A percentile compares a stretch with the other conserved stretches of the same genome.
These are phyloP conservation scores for Seriola rivoliana DNA, from an alignment of 2,113 vertebrate genomes.

Conservation along the genomic window DNA sequence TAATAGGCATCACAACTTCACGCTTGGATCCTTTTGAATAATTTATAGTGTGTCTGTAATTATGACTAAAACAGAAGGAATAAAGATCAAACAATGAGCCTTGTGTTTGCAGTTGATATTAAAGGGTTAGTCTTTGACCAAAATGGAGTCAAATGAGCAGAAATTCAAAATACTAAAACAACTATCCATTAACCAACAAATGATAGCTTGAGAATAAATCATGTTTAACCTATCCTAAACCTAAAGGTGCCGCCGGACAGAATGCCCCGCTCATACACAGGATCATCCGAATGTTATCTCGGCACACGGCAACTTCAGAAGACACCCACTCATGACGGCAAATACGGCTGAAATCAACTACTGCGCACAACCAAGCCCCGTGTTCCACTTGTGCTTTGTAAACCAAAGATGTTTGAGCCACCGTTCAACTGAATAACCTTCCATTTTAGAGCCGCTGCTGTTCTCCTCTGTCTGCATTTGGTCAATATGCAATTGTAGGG, in stretches of 20 bases:
- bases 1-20: not conserved
- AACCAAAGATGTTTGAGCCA: not conserved
- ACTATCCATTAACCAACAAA: not conserved
- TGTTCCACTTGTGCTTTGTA: not conserved
- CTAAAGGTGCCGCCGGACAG: not conserved
- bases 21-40: not conserved
- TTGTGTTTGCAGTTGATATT: not conserved
- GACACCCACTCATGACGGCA: not conserved
- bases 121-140: not conserved
- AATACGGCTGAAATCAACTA: not conserved
- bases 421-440: not conserved
- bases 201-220: not conserved
- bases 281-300: not conserved
- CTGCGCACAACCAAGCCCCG: too few species aligned
- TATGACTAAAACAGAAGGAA: not conserved
- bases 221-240: not conserved
- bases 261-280: not conserved
- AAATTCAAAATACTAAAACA: not conserved
- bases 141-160: not conserved
- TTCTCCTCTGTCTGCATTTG: conserved; percentile 41
- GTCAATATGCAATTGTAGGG: conserved; percentile 56
- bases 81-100: not conserved
- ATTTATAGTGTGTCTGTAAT: conserved; percentile 2
- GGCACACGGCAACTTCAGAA: not conserved
- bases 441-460: conserved; percentile 12